A percentile compares a stretch with the other conserved stretches of the same genome.
phyloP scores from a whole-genome alignment of 1,140 invertebrate genomes.

The Scaptomyza pallida region DNA sequence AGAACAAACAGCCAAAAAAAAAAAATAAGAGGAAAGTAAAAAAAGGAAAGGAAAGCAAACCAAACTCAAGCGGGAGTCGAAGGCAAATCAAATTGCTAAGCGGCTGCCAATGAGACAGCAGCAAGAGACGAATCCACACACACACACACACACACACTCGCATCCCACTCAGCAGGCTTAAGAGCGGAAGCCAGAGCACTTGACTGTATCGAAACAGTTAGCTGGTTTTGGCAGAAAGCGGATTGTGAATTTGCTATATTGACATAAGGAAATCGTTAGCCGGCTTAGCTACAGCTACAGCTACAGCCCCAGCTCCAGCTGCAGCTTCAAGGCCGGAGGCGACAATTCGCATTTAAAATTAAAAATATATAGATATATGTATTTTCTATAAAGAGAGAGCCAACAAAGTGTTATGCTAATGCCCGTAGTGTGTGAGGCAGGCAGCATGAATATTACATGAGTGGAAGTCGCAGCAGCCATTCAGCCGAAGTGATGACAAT shows the following conservation, averaged over 20 bases:
- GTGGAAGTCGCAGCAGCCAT: slow-evolving; percentile 35
- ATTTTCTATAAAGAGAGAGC: slow-evolving; percentile 4
- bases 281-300: slow-evolving; percentile 59
- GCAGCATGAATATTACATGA: slow-evolving; percentile 76
- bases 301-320: not conserved
- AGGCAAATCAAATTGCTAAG: slow-evolving; percentile 44
- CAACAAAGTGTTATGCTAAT: slow-evolving; percentile 77
- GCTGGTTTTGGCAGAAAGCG: slow-evolving; percentile 56
- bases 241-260: slow-evolving; percentile 75
- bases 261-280: slow-evolving; percentile 81
- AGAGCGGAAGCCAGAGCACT: slow-evolving; percentile 28
- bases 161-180: slow-evolving; percentile 20
- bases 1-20: slow-evolving; percentile 57
- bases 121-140: not conserved
- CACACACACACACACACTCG: slow-evolving; percentile 2
- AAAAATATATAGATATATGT: slow-evolving; percentile 49
- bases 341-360: slow-evolving; percentile 65
- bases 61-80: slow-evolving; percentile 14
- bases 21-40: not conserved
- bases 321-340: too few species aligned
- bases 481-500: slow-evolving; percentile 63
- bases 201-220: slow-evolving; percentile 62
- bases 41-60: slow-evolving; percentile 5
- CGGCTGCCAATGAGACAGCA: slow-evolving; percentile 62
- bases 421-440: slow-evolving; percentile 23